Base-by-base conservation (phyloP, 1,140 invertebrate genomes). In the Lycorma delicatula region DNA sequence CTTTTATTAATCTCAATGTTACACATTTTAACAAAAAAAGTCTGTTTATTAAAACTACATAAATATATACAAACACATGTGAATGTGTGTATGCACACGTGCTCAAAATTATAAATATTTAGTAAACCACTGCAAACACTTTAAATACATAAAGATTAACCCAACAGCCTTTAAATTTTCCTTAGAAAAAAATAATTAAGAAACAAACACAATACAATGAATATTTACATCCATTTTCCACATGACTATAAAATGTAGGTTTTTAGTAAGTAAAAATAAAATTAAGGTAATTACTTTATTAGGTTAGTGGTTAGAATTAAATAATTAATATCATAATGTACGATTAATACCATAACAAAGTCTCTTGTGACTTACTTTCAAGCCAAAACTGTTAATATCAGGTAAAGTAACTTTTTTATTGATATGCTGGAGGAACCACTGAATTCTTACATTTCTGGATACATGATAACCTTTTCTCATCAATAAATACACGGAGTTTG, bases 401-500 rank as follows among this genome's bases (percentile, higher is more conserved):
- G 76, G 73, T 16, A 82, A 70, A 59, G 67, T 67, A 31, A 89
- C 73, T n/a, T 75, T 68, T 53, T 75, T 78, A 65, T 87, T 83
- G 23, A 91, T 70, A 68, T 85, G 78, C 58, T 81, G 77, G 22
- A 90, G 74, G 66, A 84, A 84, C 87, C 87, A 91, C 64, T 86
- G 81, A 41, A 85, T 80, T 63, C 87, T 72, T 23, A 84, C 77
- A 71, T 87, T 87, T 61, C 87, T 75, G 20, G 87, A 89, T 59
- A 90, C 81, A 23, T 85, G 79, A 64, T 86, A 85, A 53, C 83
- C 79, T 66, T 84, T 83, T 63, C 83, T 84, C 81, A 89, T 82
- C 22, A 88, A 67, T 12, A 87, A 70, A 68, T 82, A 88, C 2
- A 88, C 77, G 47, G 79, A 78, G 46, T 79, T 78, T 27, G 85